Evolutionary conservation across 1,140 invertebrate species (phyloP).

Genomic region (Apocrypta bakeri): DNA sequence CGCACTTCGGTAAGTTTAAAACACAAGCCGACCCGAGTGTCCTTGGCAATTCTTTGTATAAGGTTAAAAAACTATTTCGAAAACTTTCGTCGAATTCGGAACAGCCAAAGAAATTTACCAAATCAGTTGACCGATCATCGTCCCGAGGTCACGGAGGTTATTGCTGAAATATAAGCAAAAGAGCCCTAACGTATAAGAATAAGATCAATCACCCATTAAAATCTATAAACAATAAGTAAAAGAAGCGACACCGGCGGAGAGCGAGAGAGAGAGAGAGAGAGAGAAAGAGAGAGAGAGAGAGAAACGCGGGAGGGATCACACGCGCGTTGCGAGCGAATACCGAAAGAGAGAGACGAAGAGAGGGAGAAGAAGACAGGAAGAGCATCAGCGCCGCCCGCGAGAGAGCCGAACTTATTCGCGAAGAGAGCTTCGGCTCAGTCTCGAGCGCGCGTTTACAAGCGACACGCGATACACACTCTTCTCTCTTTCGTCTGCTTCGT

Average conservation of each 20-base stretch:
- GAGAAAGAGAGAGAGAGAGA: not conserved
- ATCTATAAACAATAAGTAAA: no score
- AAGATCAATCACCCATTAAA: not conserved
- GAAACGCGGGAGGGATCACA: not conserved
- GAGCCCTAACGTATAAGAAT: not conserved
- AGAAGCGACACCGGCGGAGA: no score
- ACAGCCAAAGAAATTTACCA: no score
- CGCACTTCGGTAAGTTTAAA: not conserved
- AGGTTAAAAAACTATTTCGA: not conserved
- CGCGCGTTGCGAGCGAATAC: conserved; percentile 14
- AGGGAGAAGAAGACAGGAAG: conserved; percentile 13
- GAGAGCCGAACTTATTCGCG: conserved; percentile 29
- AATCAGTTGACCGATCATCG: no score
- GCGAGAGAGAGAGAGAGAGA: no score
- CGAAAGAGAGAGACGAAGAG: conserved; percentile 30
- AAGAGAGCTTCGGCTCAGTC: conserved; percentile 63
- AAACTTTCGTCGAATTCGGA: not conserved
- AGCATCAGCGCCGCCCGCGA: conserved; percentile 51
- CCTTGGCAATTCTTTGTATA: not conserved
- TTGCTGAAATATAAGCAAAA: no score
- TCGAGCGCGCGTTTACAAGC: conserved; percentile 70
- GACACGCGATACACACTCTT: conserved; percentile 62
- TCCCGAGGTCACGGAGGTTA: no score
- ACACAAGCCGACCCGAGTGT: not conserved
- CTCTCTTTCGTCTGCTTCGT: not conserved